A percentile compares a stretch with the other conserved stretches of the same genome.
Conservation (phyloP, 1,140 invertebrate genomes). For the Drosophila littoralis region DNA sequence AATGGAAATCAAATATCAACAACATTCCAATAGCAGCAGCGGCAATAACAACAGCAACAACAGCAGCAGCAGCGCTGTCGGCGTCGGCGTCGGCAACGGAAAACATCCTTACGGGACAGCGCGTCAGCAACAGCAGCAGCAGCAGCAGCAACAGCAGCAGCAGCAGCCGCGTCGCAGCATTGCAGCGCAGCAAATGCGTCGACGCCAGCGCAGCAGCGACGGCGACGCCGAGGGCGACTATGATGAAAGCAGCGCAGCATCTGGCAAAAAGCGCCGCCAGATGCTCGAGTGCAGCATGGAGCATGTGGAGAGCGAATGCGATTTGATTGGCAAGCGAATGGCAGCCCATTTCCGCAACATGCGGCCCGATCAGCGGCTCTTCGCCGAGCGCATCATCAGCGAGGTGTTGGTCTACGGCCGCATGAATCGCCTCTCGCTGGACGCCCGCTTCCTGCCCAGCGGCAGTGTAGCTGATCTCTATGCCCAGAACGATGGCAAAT, state of each 20-base stretch:
- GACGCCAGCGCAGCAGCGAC: constrained; percentile 26
- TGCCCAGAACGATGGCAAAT: constrained; percentile 18
- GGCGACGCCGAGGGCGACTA: constrained; percentile 18
- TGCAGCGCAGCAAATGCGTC: constrained; percentile 3
- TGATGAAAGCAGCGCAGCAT: constrained; percentile 1
- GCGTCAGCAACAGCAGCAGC: constrained; percentile 1
- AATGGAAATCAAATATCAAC: constrained; percentile 37
- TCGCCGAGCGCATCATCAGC: constrained; percentile 65
- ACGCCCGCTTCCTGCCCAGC: constrained; percentile 52
- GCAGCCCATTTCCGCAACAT: constrained; percentile 70
- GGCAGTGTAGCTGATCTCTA: constrained; percentile 4
- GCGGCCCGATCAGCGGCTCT: constrained; percentile 64
- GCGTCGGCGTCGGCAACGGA: neutral
- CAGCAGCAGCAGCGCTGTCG: neutral
- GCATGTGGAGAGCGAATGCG: constrained; percentile 58
- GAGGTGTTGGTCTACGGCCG: constrained; percentile 67
- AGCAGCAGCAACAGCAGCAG: neutral
- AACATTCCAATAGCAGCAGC: constrained; percentile 6
- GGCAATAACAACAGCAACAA: constrained; percentile 7
- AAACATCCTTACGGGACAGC: constrained; percentile 22
- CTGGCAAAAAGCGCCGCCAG: constrained; percentile 27
- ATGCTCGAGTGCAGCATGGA: constrained; percentile 19
- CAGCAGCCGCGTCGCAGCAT: neutral
- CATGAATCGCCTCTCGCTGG: constrained; percentile 61
- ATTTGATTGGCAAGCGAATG: constrained; percentile 66